Evolutionary conservation across 1,140 invertebrate genomes (phyloP), one percentile per base, ranked within the genome.

Genomic region (Zelostemma sp.): DNA sequence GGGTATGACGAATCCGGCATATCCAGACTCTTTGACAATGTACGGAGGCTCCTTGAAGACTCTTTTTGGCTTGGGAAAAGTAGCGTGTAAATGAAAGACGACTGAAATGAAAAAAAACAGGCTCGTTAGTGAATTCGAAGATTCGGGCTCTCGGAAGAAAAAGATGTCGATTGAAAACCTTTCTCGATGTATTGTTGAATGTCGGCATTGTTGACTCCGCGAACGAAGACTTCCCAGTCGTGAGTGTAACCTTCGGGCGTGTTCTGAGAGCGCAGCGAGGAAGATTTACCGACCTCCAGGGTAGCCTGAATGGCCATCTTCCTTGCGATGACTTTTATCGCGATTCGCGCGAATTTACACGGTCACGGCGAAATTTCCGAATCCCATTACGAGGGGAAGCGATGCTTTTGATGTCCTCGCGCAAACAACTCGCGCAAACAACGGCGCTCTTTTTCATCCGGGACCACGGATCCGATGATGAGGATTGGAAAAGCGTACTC

Each of bases 201-300:
- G 74, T 95, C 91, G 62, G 90, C 89, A 66, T 92, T 91, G 74
- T 97, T 93, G 67, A 90, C 89, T 56, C 96, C 96, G 69, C 93
- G 88, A 2, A 99, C 94, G 88, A 94, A 98, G n/a, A 98, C 91
- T 82, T 95, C 94, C 97, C 97, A 99, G 81, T 98, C 96, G 87
- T 99, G 97, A 67, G 97, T 98, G 76, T 95, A 97, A 11, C 94
- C 95, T 82, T 96, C 93, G 12, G 90, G 88, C 6, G 94, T 96
- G 61, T 88, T 89, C 78, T 93, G 92, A 12, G 89, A 89, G 74
- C 92, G 90, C 63, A 96, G 85, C 46, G 89, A 89, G 62, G 96
- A 94, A 78, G 91, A 89, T 83, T 99, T 96, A 28, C 96, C 96
- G 80, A 97, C 92, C 87, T 97, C 95, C 76, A 98, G 89, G 77